Evolutionary conservation across 2,113 vertebrate species (phyloP), one percentile per base, ranked within the genome.

Genomic region (Cyprinus carpio): DNA sequence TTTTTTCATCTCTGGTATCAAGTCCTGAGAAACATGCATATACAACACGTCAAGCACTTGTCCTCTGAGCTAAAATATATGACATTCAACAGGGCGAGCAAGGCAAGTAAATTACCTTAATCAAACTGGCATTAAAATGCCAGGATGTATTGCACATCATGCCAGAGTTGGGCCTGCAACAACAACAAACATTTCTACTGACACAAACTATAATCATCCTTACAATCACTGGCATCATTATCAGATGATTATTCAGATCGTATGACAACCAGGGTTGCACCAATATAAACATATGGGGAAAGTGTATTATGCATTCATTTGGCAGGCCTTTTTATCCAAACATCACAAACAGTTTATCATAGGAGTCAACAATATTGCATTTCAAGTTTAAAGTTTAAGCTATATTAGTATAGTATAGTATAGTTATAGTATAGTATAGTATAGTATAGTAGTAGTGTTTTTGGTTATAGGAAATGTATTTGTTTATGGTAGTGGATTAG

Each of bases 121-220:
- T 87, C 69, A 83, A 64, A 89, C 43, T 88, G 58, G 83, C 87
- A 80, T 92, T 90, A 81, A 92, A 90, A 58, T 89, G 89, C 91
- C 89, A 91, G 0, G 95, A 91, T 15, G 87, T 82, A 85, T 95
- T 95, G 84, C 95, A 95, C 6, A 65, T 37, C 5, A 37, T 56
- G 16, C 86, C 90, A 79, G 86, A 88, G 87, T 95, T 84, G 75
- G 95, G 92, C 95, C 95, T 95, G 87, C 8, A 91, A 87, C 78
- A 87, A 7, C 86, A 11, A 86, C 65, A 51, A 43, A 85, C 7
- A 82, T 75, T 18, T 29, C 2, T 12, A 16, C 13, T 60, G 27
- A 43, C 58, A 86, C 54, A 82, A 54, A 82, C 0, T 20, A n/a
- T 56, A 83, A 83, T 18, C 46, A 56, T 79, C 9, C 31, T 20